Conservation (phyloP, 2,113 vertebrate species). For the Rhadina sibilatrix region DNA sequence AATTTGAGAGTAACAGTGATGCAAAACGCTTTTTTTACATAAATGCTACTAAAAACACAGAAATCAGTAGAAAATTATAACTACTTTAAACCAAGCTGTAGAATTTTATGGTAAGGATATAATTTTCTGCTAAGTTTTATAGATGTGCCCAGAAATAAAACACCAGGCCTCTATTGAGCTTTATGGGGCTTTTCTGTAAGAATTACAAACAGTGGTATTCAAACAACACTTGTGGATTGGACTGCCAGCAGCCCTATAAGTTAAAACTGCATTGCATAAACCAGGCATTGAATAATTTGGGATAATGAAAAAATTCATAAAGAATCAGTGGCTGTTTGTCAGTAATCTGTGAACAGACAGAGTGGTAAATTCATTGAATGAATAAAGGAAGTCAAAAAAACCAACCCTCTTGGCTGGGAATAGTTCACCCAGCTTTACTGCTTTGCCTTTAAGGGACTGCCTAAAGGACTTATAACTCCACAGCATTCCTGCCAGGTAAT, state of each 20-base stretch:
- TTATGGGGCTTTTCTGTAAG: conserved; percentile 44
- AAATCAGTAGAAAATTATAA: conserved; percentile 59
- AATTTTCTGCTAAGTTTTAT: conserved; percentile 64
- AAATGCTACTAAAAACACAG: conserved; percentile 22
- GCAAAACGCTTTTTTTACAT: not conserved
- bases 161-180: conserved; percentile 39
- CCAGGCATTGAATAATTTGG: conserved; percentile 37
- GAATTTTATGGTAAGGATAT: conserved; percentile 51
- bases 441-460: conserved; percentile 50
- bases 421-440: conserved; percentile 34
- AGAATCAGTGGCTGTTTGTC: conserved; percentile 33
- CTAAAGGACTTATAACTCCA: conserved; percentile 42
- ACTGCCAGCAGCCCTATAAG: conserved; percentile 44
- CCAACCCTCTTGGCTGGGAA: not conserved
- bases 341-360: conserved; percentile 26
- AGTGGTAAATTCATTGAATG: conserved; percentile 31
- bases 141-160: conserved; percentile 50
- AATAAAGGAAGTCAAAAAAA: not conserved
- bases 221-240: conserved; percentile 41
- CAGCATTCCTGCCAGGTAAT: conserved; percentile 45
- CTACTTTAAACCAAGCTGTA: conserved; percentile 43
- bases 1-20: not conserved
- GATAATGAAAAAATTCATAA: conserved; percentile 58
- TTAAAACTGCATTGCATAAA: conserved; percentile 23
- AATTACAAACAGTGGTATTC: conserved; percentile 52